phyloP scores from a whole-genome alignment of 2,888 invertebrate genomes.

The Odontomyia ornata region DNA sequence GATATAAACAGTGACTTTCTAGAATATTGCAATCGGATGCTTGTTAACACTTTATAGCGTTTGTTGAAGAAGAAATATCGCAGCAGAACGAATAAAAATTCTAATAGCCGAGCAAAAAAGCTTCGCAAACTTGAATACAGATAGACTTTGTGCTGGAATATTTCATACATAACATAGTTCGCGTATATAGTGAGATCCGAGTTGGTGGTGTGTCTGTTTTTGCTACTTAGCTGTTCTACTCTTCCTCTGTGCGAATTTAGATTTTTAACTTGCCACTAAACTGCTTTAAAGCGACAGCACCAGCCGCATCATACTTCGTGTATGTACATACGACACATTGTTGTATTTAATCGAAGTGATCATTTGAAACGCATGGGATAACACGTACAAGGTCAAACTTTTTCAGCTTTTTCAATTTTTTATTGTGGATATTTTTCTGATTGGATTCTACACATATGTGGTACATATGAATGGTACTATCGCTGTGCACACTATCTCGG shows the following conservation, averaged over 20 bases:
- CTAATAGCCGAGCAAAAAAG: constrained; percentile 29
- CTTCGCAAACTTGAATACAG: constrained; percentile 22
- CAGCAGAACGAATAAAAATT: constrained; percentile 25
- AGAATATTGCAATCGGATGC: background rate
- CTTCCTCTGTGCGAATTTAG: constrained; percentile 8
- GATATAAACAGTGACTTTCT: constrained; percentile 11
- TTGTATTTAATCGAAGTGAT: constrained; percentile 46
- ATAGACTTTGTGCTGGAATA: constrained; percentile 31
- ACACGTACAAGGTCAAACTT: constrained; percentile 63
- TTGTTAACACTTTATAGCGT: constrained; percentile 3
- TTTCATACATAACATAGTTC: constrained; percentile 3
- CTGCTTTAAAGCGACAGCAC: constrained; percentile 1
- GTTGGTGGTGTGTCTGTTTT: constrained; percentile 20
- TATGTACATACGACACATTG: constrained; percentile 31
- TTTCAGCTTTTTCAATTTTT: constrained; percentile 51
- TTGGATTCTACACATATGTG: constrained; percentile 20
- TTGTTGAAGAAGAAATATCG: constrained; percentile 2
- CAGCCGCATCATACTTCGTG: background rate
- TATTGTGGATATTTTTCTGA: constrained; percentile 21
- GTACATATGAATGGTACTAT: constrained; percentile 37
- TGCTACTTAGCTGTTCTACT: background rate
- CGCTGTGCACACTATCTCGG: constrained; percentile 19
- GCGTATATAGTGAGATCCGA: constrained; percentile 31
- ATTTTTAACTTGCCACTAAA: constrained; percentile 34
- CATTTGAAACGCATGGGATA: constrained; percentile 58